Evolutionary conservation across 1,140 invertebrate genomes (phyloP).

Genomic region (Drosophila kepulauana): DNA sequence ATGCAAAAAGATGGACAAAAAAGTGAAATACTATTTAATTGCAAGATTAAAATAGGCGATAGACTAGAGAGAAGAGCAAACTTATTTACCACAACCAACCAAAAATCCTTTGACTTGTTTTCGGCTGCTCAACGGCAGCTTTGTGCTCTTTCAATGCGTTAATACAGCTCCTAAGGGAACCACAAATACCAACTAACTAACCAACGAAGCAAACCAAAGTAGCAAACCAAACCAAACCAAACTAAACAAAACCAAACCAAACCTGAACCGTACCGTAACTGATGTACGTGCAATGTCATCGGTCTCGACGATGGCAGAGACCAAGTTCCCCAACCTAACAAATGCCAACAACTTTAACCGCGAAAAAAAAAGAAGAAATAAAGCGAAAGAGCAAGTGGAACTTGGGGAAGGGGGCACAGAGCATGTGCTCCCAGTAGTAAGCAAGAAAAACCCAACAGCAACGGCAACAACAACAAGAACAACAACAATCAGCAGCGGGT

Average conservation of each 20-base stretch:
- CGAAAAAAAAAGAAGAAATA: slow-evolving; percentile 53
- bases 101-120: not conserved
- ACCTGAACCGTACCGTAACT: slow-evolving; percentile 19
- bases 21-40: not conserved
- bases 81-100: not conserved
- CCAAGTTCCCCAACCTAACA: slow-evolving; percentile 41
- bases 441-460: slow-evolving; percentile 6
- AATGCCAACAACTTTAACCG: slow-evolving; percentile 78
- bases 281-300: slow-evolving; percentile 43
- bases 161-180: slow-evolving; percentile 54
- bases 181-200: slow-evolving; percentile 67
- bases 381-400: slow-evolving; percentile 10
- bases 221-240: slow-evolving; percentile 56
- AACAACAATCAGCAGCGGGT: slow-evolving; percentile 42
- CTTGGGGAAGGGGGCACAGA: slow-evolving; percentile 22
- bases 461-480: slow-evolving; percentile 39
- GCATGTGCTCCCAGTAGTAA: slow-evolving; percentile 33
- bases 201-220: slow-evolving; percentile 30
- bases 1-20: not conserved
- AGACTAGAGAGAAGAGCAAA: not conserved
- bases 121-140: not conserved
- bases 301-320: slow-evolving; percentile 14
- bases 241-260: slow-evolving; percentile 37
- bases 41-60: slow-evolving; percentile 6
- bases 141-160: slow-evolving; percentile 11